Percentiles rank a stretch among this genome's conserved stretches.
Evolutionary conservation across 2,888 invertebrate species (phyloP).

Genomic region (Nomada goodeniana): DNA sequence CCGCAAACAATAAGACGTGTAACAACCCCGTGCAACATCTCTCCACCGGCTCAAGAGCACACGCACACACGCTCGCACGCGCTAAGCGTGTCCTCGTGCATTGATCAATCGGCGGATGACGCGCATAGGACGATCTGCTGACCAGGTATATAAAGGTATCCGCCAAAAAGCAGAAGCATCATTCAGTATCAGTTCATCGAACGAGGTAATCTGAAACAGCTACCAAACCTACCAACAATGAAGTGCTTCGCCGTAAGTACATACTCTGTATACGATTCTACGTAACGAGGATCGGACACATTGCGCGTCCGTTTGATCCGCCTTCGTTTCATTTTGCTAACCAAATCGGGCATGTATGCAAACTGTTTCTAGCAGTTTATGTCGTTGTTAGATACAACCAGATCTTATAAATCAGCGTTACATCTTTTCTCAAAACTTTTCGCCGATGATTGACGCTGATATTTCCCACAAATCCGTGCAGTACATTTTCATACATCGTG

Average conservation of each 20-base stretch:
- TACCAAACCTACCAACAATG: conserved; percentile 72
- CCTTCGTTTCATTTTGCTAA: not conserved
- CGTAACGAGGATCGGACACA: too few species aligned
- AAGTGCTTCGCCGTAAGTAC: conserved; percentile 79
- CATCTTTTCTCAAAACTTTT: too few species aligned
- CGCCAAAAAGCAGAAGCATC: conserved; percentile 75
- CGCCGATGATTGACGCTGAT: too few species aligned
- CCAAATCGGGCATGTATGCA: not conserved
- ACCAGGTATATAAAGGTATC: conserved; percentile 78
- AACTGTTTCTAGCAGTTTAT: too few species aligned
- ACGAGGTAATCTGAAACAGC: conserved; percentile 64
- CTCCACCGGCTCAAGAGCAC: conserved; percentile 36
- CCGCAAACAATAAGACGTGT: conserved; percentile 65
- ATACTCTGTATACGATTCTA: not conserved
- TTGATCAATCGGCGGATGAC: conserved; percentile 77
- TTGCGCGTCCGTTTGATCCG: not conserved
- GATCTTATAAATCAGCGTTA: too few species aligned
- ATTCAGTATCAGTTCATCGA: conserved; percentile 74
- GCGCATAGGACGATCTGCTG: conserved; percentile 68
- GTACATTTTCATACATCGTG: too few species aligned
- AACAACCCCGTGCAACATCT: conserved; percentile 66
- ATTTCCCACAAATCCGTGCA: too few species aligned
- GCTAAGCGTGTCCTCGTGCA: conserved; percentile 69
- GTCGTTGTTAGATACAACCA: too few species aligned
- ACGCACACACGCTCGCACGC: conserved; percentile 25